phyloP scores from a whole-genome alignment of 64 coral and sea anemone species.

The Pocillopora damicornis region DNA sequence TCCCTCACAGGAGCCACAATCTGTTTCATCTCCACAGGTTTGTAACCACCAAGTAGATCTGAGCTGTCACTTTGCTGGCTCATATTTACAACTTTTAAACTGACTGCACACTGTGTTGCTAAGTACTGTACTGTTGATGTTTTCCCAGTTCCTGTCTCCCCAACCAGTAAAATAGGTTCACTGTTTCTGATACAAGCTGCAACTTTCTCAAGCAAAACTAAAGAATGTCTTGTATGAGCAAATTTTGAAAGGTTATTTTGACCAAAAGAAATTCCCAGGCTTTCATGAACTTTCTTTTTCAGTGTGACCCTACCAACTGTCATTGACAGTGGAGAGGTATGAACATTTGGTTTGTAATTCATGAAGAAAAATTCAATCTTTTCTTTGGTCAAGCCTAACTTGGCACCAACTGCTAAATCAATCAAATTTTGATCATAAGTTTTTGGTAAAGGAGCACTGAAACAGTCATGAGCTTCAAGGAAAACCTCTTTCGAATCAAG shows the following conservation, averaged over 20 bases:
- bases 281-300: slow-evolving; percentile 35
- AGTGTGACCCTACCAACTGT: slow-evolving; percentile 81
- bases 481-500: slow-evolving; percentile 78
- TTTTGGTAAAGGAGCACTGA: slow-evolving; percentile 76
- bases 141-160: slow-evolving; percentile 97
- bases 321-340: slow-evolving; percentile 57
- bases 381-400: slow-evolving; percentile 83
- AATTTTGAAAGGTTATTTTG: slow-evolving; percentile 39
- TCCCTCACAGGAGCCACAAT: slow-evolving; percentile 86
- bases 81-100: slow-evolving; percentile 90
- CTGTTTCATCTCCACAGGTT: slow-evolving; percentile 98
- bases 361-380: slow-evolving; percentile 88
- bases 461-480: slow-evolving; percentile 92
- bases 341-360: slow-evolving; percentile 86
- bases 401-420: slow-evolving; percentile 75
- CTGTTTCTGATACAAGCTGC: slow-evolving; percentile 77
- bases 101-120: slow-evolving; percentile 60
- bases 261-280: neutral
- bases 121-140: slow-evolving; percentile 89
- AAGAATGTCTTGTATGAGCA: slow-evolving; percentile 91
- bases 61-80: slow-evolving; percentile 98
- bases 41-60: slow-evolving; percentile 91
- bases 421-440: slow-evolving; percentile 44
- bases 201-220: slow-evolving; percentile 84
- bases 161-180: slow-evolving; percentile 91